A percentile compares a stretch with the other conserved stretches of the same genome.
Conservation (phyloP, 2,797 vertebrate species). For the Pempheris klunzingeri region DNA sequence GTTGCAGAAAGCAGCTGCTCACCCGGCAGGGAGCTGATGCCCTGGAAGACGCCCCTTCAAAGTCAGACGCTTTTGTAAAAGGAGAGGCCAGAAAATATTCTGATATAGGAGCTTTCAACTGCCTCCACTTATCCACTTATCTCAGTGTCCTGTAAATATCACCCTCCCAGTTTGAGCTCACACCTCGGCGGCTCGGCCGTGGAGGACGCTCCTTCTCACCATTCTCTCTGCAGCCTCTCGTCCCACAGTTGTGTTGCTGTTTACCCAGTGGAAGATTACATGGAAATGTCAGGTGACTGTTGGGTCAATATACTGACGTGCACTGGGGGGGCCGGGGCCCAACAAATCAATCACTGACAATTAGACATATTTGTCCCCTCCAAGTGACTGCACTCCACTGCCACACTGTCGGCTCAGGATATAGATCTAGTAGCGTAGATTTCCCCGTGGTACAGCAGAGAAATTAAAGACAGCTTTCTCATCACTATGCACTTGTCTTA, state of each 20-base stretch:
- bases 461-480: slow-evolving; percentile 64
- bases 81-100: slow-evolving; percentile 65
- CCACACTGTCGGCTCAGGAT: slow-evolving; percentile 53
- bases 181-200: slow-evolving; percentile 30
- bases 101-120: slow-evolving; percentile 69
- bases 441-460: slow-evolving; percentile 55
- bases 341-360: slow-evolving; percentile 83
- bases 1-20: slow-evolving; percentile 81
- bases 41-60: slow-evolving; percentile 73
- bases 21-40: slow-evolving; percentile 70
- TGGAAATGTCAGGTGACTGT: slow-evolving; percentile 80
- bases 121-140: slow-evolving; percentile 81
- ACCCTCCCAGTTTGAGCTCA: slow-evolving; percentile 62
- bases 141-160: slow-evolving; percentile 74
- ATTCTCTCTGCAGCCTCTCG: slow-evolving; percentile 33
- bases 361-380: slow-evolving; percentile 76
- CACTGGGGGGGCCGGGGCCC: slow-evolving; percentile 39
- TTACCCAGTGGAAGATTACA: slow-evolving; percentile 76
- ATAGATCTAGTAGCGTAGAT: slow-evolving; percentile 71
- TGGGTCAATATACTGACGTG: slow-evolving; percentile 74
- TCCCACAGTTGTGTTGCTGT: slow-evolving; percentile 55
- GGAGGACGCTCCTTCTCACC: slow-evolving; percentile 43
- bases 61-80: slow-evolving; percentile 65
- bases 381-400: slow-evolving; percentile 62
- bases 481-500: slow-evolving; percentile 27